Evolutionary conservation across 1,140 invertebrate species (phyloP), one percentile per base, ranked within the genome.

Genomic region (Drosophila asahinai): DNA sequence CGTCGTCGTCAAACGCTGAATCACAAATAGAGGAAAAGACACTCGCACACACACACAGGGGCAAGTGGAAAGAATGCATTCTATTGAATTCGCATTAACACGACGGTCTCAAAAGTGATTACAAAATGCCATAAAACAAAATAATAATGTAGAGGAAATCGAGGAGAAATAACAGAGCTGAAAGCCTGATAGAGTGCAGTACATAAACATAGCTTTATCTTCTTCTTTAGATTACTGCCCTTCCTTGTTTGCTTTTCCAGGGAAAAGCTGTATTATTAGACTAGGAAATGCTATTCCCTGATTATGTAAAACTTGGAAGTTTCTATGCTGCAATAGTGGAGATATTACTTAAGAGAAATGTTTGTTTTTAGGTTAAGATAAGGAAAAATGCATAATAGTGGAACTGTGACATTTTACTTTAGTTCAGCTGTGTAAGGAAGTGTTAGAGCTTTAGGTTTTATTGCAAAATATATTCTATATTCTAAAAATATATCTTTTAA

Each of bases 41-140:
- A 52, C 19, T 36, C 33, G 3, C 36, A 40, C 51, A 38, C 15
- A 49, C 58, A 49, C 58, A 22, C 14, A n/a, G 38, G 17, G 11
- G 22, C 19, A 30, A 48, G 43, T 43, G 27, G n/a, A 63, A 68
- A 80, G 52, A 80, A 80, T 59, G 47, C 62, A 59, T 80, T 80
- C 77, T 45, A 80, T 80, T 80, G 58, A 80, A 80, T 66, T 57
- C 14, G 33, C 38, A 74, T 67, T 52, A 67, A 59, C 43, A 49
- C 17, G 22, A 27, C 17, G 40, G 38, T 64, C 36, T 52, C 25
- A 47, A n/a, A 33, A 45, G 30, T 40, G 49, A 77, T 54, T 77
- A 77, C 63, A 49, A 38, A 57, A 61, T 72, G 38, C 19, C 36
- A 49, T 40, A 15, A 67, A 68, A 48, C 11, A 58, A 62, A 67